phyloP scores from a whole-genome alignment of 2,113 vertebrate genomes.

The Equus quagga region DNA sequence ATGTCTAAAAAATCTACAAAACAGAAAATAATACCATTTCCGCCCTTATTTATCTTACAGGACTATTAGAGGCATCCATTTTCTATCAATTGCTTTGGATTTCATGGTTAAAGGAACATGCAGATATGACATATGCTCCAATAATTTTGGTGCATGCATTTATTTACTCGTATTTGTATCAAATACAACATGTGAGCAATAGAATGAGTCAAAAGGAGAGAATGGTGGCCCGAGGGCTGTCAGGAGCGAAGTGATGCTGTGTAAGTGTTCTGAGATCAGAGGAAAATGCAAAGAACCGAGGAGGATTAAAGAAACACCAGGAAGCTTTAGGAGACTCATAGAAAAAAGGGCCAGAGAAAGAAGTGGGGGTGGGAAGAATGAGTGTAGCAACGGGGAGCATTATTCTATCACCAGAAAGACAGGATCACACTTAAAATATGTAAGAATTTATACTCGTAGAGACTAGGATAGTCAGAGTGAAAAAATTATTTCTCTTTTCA shows the following conservation, averaged over 20 bases:
- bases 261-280: slow-evolving; percentile 74
- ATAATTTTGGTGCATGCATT: neutral
- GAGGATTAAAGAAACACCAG: slow-evolving; percentile 75
- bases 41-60: neutral
- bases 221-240: slow-evolving; percentile 42
- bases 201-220: slow-evolving; percentile 3
- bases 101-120: slow-evolving; percentile 3
- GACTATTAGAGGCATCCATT: neutral
- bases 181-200: neutral
- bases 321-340: slow-evolving; percentile 64
- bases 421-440: neutral
- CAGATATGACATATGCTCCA: neutral
- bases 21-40: neutral
- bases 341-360: slow-evolving; percentile 27
- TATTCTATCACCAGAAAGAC: neutral
- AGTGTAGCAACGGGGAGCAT: neutral
- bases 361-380: neutral
- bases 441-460: slow-evolving; percentile 56
- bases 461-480: slow-evolving; percentile 54
- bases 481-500: slow-evolving; percentile 60
- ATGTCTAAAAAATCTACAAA: neutral
- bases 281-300: slow-evolving; percentile 62
- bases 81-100: slow-evolving; percentile 40
- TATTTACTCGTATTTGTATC: slow-evolving; percentile 18
- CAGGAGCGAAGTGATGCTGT: slow-evolving; percentile 49